These are phyloP conservation scores for Takifugu rubripes DNA, from an alignment of 2,797 vertebrate genomes.

Conservation along the genomic window DNA sequence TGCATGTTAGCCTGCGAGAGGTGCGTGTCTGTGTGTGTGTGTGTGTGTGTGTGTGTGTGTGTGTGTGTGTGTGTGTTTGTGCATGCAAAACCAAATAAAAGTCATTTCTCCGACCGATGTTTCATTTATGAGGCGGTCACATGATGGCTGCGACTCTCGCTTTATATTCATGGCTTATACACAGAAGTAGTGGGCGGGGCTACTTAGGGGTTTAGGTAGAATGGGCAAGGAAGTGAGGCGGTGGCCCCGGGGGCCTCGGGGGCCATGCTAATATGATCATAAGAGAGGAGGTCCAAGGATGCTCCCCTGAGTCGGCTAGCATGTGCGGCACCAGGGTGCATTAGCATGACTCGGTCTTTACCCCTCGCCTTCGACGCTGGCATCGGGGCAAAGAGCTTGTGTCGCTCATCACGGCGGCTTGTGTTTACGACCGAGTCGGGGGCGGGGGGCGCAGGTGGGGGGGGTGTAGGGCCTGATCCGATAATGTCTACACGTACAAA, in stretches of 20 bases:
- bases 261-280: slow-evolving; percentile 29
- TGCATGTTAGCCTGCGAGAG: slow-evolving; percentile 27
- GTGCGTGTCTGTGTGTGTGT: neutral
- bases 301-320: slow-evolving; percentile 35
- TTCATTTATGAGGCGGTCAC: slow-evolving; percentile 61
- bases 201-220: slow-evolving; percentile 33
- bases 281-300: slow-evolving; percentile 34
- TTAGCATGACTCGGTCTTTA: slow-evolving; percentile 38
- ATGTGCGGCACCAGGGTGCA: slow-evolving; percentile 39
- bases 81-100: slow-evolving; percentile 41
- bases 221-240: slow-evolving; percentile 33
- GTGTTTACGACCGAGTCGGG: slow-evolving; percentile 11
- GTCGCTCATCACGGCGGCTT: slow-evolving; percentile 37
- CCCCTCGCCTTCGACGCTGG: slow-evolving; percentile 45
- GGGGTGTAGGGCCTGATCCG: too few relatives aligned
- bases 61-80: neutral
- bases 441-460: too few relatives aligned
- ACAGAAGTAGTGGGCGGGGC: slow-evolving; percentile 16
- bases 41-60: neutral
- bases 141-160: slow-evolving; percentile 40
- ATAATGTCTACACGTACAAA: too few relatives aligned
- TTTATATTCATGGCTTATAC: slow-evolving; percentile 56
- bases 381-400: slow-evolving; percentile 46
- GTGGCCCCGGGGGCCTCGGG: too few relatives aligned
- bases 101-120: slow-evolving; percentile 48